A percentile compares a stretch with the other conserved stretches of the same genome.
phyloP scores from a whole-genome alignment of 2,797 vertebrate species.

The Protosalanx chinensis region DNA sequence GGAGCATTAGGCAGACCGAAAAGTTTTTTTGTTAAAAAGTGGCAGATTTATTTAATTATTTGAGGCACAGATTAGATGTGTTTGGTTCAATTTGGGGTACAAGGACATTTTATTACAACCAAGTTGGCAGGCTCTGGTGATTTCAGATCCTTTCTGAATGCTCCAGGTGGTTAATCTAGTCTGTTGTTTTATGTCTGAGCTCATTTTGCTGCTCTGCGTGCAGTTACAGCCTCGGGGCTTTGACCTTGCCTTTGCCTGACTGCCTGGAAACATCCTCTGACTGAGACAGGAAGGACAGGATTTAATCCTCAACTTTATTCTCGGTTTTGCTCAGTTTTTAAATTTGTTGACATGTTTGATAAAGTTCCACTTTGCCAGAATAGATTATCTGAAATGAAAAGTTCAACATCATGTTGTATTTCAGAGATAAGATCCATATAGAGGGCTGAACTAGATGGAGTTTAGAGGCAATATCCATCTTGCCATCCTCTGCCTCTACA shows the following conservation, averaged over 20 bases:
- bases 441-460: too few relatives aligned
- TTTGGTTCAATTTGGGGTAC: neutral
- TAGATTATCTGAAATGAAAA: too few relatives aligned
- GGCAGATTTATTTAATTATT: neutral
- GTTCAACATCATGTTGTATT: too few relatives aligned
- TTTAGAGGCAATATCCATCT: too few relatives aligned
- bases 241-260: neutral
- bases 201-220: neutral
- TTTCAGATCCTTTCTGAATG: neutral
- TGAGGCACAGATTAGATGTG: constrained; percentile 27
- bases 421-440: too few relatives aligned
- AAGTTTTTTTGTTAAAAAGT: constrained; percentile 21
- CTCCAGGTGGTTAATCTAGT: neutral
- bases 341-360: neutral
- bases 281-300: neutral
- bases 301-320: neutral
- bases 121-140: neutral
- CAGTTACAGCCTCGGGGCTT: too few relatives aligned
- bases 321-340: neutral
- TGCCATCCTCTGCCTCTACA: neutral
- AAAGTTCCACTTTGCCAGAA: neutral
- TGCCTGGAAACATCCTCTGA: neutral
- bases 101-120: neutral
- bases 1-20: constrained; percentile 3
- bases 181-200: neutral